phyloP scores from a whole-genome alignment of 2,113 vertebrate species.

The Spheniscus mendiculus region DNA sequence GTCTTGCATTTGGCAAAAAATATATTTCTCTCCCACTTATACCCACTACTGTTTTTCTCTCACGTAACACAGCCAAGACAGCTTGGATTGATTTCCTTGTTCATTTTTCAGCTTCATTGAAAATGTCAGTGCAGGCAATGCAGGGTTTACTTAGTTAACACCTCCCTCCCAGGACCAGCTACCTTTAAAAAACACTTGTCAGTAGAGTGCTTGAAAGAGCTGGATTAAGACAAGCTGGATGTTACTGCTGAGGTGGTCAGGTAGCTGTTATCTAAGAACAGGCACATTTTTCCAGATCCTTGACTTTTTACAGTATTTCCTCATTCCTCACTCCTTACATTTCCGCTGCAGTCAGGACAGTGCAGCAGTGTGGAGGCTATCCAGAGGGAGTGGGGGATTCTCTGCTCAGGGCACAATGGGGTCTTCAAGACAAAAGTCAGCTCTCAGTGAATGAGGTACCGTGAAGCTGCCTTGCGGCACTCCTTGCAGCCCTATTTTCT shows the following conservation, averaged over 20 bases:
- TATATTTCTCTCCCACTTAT: background rate
- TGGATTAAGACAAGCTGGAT: background rate
- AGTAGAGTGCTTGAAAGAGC: background rate
- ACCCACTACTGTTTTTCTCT: background rate
- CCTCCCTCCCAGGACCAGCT: background rate
- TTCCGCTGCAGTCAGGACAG: background rate
- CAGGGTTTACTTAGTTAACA: background rate
- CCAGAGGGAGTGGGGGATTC: rapidly evolving
- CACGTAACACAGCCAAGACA: background rate
- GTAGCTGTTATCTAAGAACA: background rate
- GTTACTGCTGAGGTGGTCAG: background rate
- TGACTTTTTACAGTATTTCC: background rate
- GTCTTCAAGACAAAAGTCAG: background rate
- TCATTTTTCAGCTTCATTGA: background rate
- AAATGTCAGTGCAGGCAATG: background rate
- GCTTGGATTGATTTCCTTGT: background rate
- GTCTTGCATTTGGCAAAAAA: background rate
- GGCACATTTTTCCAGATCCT: background rate
- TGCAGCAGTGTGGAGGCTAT: background rate
- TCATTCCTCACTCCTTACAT: background rate
- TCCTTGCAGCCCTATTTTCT: background rate
- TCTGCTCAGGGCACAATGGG: rapidly evolving
- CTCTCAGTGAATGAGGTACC: background rate
- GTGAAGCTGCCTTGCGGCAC: background rate
- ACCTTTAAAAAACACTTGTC: background rate